These are phyloP conservation scores for Penelope pileata DNA, from an alignment of 2,113 vertebrate genomes.

Conservation along the genomic window DNA sequence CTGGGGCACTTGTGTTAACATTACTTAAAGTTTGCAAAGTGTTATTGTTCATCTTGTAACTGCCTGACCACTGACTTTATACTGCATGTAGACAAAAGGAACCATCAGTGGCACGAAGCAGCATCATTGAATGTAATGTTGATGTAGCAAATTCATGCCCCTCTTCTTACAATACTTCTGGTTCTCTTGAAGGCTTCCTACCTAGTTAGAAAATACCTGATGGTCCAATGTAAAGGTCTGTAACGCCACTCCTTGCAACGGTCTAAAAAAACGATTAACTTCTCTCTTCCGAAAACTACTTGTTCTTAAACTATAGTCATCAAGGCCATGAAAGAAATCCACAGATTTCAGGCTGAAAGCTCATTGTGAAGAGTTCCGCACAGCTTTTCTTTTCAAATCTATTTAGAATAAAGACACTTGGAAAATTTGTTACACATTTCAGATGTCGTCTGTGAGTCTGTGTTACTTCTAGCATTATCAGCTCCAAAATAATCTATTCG, in stretches of 20 bases:
- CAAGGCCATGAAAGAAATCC: neutral
- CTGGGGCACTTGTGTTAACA: neutral
- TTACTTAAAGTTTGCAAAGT: conserved; percentile 20
- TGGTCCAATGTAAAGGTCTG: neutral
- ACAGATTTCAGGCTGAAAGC: neutral
- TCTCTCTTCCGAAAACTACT: neutral
- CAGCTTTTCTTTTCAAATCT: neutral
- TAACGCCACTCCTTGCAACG: neutral
- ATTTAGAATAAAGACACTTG: neutral
- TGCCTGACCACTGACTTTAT: neutral
- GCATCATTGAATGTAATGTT: neutral
- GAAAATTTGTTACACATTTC: neutral
- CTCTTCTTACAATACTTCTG: neutral
- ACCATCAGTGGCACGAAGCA: neutral
- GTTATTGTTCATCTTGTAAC: conserved; percentile 18
- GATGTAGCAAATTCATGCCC: neutral
- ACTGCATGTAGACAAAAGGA: neutral
- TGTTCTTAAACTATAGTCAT: neutral
- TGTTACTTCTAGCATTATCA: neutral
- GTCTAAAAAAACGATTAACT: neutral
- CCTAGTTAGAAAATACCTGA: conserved; percentile 7
- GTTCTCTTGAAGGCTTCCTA: neutral
- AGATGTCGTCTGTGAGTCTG: neutral
- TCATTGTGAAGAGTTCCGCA: neutral
- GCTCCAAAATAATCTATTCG: neutral